phyloP scores from a whole-genome alignment of 2,797 vertebrate genomes.

The Kryptopterus vitreolus region DNA sequence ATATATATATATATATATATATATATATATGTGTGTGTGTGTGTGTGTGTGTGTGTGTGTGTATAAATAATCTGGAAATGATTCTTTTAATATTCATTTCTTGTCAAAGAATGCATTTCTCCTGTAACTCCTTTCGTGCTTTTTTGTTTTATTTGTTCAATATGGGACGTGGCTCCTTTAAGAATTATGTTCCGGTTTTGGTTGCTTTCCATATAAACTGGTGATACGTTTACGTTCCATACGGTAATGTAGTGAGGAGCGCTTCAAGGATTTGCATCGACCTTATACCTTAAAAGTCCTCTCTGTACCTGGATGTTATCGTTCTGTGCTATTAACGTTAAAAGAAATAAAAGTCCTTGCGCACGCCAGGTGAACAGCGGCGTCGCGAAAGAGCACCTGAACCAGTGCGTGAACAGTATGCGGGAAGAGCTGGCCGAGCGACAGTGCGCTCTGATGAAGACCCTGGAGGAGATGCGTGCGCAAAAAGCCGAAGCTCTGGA shows the following conservation, averaged over 20 bases:
- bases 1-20: no score
- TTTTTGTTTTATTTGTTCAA: no score
- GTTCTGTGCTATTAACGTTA: not conserved
- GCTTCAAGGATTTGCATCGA: not conserved
- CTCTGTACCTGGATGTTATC: not conserved
- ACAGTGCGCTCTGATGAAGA: constrained; percentile 75
- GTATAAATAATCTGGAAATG: no score
- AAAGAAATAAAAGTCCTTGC: not conserved
- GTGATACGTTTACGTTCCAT: no score
- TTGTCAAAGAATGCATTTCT: no score
- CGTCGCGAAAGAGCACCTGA: constrained; percentile 86
- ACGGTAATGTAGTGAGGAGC: not conserved
- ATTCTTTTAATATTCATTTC: no score
- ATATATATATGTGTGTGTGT: no score
- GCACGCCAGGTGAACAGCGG: constrained; percentile 80
- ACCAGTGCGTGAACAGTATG: constrained; percentile 82
- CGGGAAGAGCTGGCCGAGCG: constrained; percentile 83
- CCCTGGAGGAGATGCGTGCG: constrained; percentile 81
- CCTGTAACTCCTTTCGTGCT: no score
- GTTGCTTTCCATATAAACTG: no score
- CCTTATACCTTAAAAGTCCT: not conserved
- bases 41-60: no score
- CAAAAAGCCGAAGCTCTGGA: constrained; percentile 78
- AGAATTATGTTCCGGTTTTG: no score
- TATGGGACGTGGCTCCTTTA: no score